Evolutionary conservation across 2,888 invertebrate genomes (phyloP).

Genomic region (Fissipunctia ypsillon): DNA sequence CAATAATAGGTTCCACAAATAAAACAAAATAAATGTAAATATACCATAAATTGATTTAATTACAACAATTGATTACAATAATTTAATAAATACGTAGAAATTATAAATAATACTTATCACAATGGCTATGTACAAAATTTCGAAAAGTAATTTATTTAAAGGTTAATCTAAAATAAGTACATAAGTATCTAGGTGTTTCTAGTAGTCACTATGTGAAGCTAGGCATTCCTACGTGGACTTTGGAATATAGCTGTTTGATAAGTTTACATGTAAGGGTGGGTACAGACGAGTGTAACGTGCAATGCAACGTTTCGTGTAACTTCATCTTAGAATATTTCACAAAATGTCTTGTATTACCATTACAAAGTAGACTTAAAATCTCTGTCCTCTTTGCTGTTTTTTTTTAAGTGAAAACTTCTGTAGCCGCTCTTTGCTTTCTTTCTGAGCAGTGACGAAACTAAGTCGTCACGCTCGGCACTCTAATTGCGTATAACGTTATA

Average conservation of each 20-base stretch:
- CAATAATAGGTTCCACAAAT: background rate
- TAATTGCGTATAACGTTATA: too few species aligned
- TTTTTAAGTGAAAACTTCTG: too few species aligned
- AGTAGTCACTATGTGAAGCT: slow-evolving; percentile 65
- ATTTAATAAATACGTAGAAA: slow-evolving; percentile 66
- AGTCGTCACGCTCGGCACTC: too few species aligned
- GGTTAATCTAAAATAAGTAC: slow-evolving; percentile 65
- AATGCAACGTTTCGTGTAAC: background rate
- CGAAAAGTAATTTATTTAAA: slow-evolving; percentile 51
- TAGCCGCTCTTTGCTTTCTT: too few species aligned
- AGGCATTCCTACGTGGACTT: slow-evolving; percentile 73
- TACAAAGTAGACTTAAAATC: too few species aligned
- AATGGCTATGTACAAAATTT: slow-evolving; percentile 61
- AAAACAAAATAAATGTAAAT: slow-evolving; percentile 33
- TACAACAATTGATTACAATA: slow-evolving; percentile 59
- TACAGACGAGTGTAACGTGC: slow-evolving; percentile 12
- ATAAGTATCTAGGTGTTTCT: slow-evolving; percentile 49
- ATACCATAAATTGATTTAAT: slow-evolving; percentile 58
- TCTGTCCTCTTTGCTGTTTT: background rate
- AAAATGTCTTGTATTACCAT: background rate
- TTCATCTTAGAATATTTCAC: background rate
- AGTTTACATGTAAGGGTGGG: slow-evolving; percentile 53
- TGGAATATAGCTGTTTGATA: slow-evolving; percentile 80
- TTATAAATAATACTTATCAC: slow-evolving; percentile 58
- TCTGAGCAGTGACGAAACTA: too few species aligned